phyloP scores from a whole-genome alignment of 2,888 invertebrate genomes.

The Bembecia ichneumoniformis region DNA sequence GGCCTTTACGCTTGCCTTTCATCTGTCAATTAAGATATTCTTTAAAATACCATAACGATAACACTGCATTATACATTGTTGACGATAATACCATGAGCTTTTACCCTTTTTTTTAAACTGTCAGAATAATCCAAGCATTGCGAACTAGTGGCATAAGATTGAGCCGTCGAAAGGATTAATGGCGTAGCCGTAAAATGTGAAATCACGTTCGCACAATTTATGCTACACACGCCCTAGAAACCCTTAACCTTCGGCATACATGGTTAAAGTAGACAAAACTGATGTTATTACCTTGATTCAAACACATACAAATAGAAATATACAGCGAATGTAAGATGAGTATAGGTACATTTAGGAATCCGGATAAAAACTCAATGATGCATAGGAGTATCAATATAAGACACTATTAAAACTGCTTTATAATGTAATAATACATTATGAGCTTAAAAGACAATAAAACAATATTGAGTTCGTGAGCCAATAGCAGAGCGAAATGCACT shows the following conservation, averaged over 20 bases:
- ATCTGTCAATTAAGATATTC: conserved; percentile 59
- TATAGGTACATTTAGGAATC: neutral
- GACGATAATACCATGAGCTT: conserved; percentile 17
- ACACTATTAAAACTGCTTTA: neutral
- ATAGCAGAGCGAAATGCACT: conserved; percentile 43
- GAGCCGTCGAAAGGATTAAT: conserved; percentile 5
- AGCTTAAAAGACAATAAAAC: neutral
- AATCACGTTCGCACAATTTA: conserved; percentile 19
- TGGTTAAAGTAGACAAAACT: neutral
- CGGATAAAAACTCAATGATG: neutral
- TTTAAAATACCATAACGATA: conserved; percentile 30
- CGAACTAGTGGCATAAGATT: conserved; percentile 5
- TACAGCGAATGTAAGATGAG: neutral
- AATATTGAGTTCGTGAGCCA: neutral
- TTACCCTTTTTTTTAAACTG: neutral
- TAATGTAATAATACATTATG: neutral
- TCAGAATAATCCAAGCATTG: neutral
- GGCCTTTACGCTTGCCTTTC: conserved; percentile 38
- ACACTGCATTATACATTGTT: conserved; percentile 39
- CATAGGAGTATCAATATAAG: conserved; percentile 5
- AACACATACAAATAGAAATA: neutral
- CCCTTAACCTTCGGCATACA: conserved; percentile 17
- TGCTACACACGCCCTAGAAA: conserved; percentile 15
- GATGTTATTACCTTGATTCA: neutral
- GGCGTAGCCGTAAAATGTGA: conserved; percentile 9